Percentiles rank a stretch among this genome's conserved stretches.
Conservation (phyloP, 2,797 vertebrate species). For the Echiichthys vipera region DNA sequence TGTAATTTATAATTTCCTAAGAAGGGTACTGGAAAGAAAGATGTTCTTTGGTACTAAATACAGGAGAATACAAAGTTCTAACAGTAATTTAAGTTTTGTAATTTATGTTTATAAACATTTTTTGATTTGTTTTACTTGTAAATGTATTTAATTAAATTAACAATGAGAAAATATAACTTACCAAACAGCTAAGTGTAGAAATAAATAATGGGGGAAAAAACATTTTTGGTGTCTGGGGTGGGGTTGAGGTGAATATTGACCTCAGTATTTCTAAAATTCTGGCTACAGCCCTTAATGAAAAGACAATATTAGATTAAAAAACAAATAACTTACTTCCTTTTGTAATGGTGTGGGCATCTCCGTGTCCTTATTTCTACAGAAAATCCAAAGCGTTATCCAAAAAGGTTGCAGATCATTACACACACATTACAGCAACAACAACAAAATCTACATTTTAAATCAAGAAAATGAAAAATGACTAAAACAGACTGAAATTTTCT, state of each 20-base stretch:
- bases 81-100: background rate
- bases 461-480: background rate
- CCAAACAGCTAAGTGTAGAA: background rate
- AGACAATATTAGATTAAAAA: background rate
- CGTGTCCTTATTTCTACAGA: slow-evolving; percentile 77
- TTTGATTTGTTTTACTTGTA: background rate
- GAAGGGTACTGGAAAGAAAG: background rate
- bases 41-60: background rate
- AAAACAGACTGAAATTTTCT: fast-evolving
- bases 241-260: too few species aligned
- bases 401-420: background rate
- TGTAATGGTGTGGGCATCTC: slow-evolving; percentile 86
- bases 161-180: background rate
- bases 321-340: slow-evolving; percentile 76
- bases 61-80: background rate
- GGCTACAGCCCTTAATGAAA: background rate
- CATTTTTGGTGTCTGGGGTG: background rate
- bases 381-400: background rate
- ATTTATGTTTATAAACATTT: background rate
- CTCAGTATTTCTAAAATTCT: background rate
- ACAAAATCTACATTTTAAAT: background rate
- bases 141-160: background rate
- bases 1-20: background rate
- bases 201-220: too few species aligned
- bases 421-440: background rate